Conservation (phyloP, 2,888 invertebrate genomes). For the Catocala sponsa region DNA sequence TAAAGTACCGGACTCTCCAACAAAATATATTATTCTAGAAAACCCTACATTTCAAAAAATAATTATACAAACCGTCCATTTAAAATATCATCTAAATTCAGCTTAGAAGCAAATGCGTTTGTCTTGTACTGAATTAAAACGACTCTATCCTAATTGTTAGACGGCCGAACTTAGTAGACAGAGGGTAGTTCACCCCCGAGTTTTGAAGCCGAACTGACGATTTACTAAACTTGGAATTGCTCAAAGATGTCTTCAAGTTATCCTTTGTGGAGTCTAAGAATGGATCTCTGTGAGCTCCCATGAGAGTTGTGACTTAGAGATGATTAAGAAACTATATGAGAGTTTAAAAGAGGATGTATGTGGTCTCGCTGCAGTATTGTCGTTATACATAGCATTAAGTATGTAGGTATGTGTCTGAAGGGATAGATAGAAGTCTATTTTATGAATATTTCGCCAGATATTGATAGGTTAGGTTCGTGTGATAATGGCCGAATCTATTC, state of each 20-base stretch:
- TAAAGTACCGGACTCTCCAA: no score
- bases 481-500: no score
- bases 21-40: no score
- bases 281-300: not conserved
- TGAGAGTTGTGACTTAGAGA: not conserved
- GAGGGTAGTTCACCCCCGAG: conserved; percentile 7
- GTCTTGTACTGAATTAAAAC: conserved; percentile 67
- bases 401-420: no score
- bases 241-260: conserved; percentile 17
- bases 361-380: no score
- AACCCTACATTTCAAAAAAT: not conserved
- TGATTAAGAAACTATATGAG: not conserved
- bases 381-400: no score
- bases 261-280: conserved; percentile 11
- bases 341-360: no score
- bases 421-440: no score
- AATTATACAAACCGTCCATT: not conserved
- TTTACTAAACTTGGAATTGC: conserved; percentile 17
- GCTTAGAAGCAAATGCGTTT: conserved; percentile 64
- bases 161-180: conserved; percentile 58
- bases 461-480: no score
- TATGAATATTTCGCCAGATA: no score
- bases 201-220: conserved; percentile 17
- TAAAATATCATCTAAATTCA: conserved; percentile 15
- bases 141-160: conserved; percentile 40